A percentile compares a stretch with the other conserved stretches of the same genome.
These are phyloP conservation scores for Arbacia lixula DNA, from an alignment of 53 echinoderm and acorn worm species.

Conservation along the genomic window DNA sequence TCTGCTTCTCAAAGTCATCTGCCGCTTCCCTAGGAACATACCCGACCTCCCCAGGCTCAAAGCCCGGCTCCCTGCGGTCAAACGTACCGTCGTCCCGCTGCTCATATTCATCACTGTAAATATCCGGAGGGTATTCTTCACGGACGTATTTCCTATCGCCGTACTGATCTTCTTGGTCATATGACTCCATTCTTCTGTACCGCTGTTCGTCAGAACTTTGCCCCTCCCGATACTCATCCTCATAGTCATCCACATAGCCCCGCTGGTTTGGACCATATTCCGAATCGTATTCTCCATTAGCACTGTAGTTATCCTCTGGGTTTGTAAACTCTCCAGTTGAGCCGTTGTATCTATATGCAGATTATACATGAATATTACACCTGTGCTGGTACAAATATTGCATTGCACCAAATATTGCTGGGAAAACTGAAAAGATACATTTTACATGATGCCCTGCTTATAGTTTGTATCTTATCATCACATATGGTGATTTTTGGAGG, in stretches of 20 bases:
- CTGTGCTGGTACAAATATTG: too few relatives aligned
- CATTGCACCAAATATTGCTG: too few relatives aligned
- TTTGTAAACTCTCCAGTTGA: slow-evolving; percentile 53
- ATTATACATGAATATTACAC: too few relatives aligned
- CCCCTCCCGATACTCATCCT: slow-evolving; percentile 44
- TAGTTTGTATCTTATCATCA: too few relatives aligned
- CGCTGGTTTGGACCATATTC: slow-evolving; percentile 50
- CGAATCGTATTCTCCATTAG: slow-evolving; percentile 44
- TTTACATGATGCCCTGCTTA: too few relatives aligned
- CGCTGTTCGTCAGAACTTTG: slow-evolving; percentile 48
- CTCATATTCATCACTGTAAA: slow-evolving; percentile 53
- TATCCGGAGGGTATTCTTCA: slow-evolving; percentile 41
- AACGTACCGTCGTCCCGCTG: too few relatives aligned
- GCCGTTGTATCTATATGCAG: slow-evolving; percentile 40
- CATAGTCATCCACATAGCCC: slow-evolving; percentile 55
- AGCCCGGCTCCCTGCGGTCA: slow-evolving; percentile 10
- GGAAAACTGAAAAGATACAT: too few relatives aligned
- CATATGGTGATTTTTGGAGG: too few relatives aligned
- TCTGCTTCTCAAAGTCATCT: slow-evolving; percentile 49
- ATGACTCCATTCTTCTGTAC: slow-evolving; percentile 47
- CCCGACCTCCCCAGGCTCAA: background rate
- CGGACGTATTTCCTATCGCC: slow-evolving; percentile 21
- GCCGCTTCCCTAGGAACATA: background rate
- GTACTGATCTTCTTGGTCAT: slow-evolving; percentile 43
- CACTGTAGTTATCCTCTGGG: slow-evolving; percentile 50